Conservation (phyloP, 1,140 invertebrate genomes). For the Zaprionus capensis region DNA sequence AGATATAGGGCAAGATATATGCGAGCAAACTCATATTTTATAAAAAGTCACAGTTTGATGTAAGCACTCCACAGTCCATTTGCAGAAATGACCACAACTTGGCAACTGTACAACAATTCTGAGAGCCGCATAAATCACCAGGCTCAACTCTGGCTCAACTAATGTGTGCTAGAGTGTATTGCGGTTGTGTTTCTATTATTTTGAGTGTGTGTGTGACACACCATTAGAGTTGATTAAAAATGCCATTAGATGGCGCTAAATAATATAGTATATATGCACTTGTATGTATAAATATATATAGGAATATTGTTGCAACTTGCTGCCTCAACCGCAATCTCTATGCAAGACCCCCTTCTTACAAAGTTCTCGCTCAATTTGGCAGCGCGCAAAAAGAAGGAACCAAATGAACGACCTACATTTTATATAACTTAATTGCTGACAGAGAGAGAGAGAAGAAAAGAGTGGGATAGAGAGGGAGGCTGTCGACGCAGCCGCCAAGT, state of each 20-base stretch:
- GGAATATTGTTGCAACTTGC: slow-evolving; percentile 20
- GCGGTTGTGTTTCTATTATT: slow-evolving; percentile 2
- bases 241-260: slow-evolving; percentile 41
- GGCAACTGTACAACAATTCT: slow-evolving; percentile 20
- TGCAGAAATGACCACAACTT: slow-evolving; percentile 25
- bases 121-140: slow-evolving; percentile 35
- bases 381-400: slow-evolving; percentile 24
- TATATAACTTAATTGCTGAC: slow-evolving; percentile 49
- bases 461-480: slow-evolving; percentile 10
- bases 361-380: slow-evolving; percentile 47
- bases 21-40: not conserved
- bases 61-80: slow-evolving; percentile 11
- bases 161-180: not conserved
- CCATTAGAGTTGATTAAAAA: slow-evolving; percentile 53
- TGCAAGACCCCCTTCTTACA: not conserved
- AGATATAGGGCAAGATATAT: not conserved
- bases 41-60: not conserved
- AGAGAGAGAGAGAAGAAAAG: slow-evolving; percentile 11
- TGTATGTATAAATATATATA: slow-evolving; percentile 6
- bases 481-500: slow-evolving; percentile 18
- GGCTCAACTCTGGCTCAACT: not conserved
- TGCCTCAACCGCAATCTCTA: slow-evolving; percentile 2
- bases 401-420: slow-evolving; percentile 27
- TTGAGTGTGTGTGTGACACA: not conserved
- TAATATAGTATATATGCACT: slow-evolving; percentile 24